Percentiles rank a stretch among this genome's conserved stretches.
Evolutionary conservation across 2,797 vertebrate genomes (phyloP).

Genomic region (Microctenopoma steveboyesi): DNA sequence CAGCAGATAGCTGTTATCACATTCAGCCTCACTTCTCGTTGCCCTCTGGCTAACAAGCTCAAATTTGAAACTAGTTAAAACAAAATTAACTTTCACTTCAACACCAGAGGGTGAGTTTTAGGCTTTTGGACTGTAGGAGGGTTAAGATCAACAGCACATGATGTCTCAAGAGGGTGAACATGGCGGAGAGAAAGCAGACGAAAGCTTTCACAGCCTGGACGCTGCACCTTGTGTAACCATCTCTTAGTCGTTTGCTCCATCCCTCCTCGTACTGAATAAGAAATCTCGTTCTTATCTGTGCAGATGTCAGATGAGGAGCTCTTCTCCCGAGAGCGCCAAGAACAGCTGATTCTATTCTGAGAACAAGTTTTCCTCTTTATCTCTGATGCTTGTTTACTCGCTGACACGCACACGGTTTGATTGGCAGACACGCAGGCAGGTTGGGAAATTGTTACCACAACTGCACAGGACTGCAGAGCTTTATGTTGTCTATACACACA

Average conservation of each 20-base stretch:
- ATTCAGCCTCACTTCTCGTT: slow-evolving; percentile 79
- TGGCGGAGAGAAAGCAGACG: slow-evolving; percentile 19
- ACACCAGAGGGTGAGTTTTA: slow-evolving; percentile 42
- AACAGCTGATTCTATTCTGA: slow-evolving; percentile 67
- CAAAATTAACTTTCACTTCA: slow-evolving; percentile 80
- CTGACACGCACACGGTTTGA: slow-evolving; percentile 55
- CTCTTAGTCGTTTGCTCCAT: slow-evolving; percentile 3
- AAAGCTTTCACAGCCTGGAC: slow-evolving; percentile 9
- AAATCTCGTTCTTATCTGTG: slow-evolving; percentile 32
- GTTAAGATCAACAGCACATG: slow-evolving; percentile 19
- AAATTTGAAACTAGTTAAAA: slow-evolving; percentile 87
- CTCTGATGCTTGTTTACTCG: slow-evolving; percentile 33
- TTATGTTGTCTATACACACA: slow-evolving; percentile 5
- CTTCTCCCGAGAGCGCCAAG: slow-evolving; percentile 39
- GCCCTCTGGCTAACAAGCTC: slow-evolving; percentile 82
- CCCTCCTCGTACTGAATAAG: not conserved
- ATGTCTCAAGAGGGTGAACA: slow-evolving; percentile 35
- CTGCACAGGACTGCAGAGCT: not conserved
- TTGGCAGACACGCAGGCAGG: slow-evolving; percentile 46
- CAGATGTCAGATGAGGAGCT: slow-evolving; percentile 25
- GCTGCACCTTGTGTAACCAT: not conserved
- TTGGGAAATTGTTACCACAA: slow-evolving; percentile 37
- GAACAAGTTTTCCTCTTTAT: slow-evolving; percentile 53
- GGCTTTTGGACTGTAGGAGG: not conserved
- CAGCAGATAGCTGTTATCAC: slow-evolving; percentile 82